phyloP scores from a whole-genome alignment of 2,888 invertebrate genomes.

The Amphipoea lucens region DNA sequence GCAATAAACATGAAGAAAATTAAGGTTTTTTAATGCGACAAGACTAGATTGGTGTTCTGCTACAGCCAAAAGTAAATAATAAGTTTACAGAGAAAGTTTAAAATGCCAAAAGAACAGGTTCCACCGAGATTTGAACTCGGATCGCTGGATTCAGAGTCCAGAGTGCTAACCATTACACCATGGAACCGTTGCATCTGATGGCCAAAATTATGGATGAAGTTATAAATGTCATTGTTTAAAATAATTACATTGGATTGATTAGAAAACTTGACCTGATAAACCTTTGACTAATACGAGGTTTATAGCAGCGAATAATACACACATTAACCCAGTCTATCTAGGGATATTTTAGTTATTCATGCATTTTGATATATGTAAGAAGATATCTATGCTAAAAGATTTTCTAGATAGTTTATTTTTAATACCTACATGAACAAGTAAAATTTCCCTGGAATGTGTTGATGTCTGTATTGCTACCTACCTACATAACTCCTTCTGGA shows the following conservation, averaged over 20 bases:
- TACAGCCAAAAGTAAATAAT: background rate
- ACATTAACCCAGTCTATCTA: background rate
- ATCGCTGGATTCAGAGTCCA: slow-evolving; percentile 95
- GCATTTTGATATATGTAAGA: background rate
- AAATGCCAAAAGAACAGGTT: slow-evolving; percentile 83
- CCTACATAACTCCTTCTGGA: background rate
- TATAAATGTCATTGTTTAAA: background rate
- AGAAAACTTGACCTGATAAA: background rate
- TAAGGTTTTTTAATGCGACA: background rate
- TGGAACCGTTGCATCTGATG: slow-evolving; percentile 86
- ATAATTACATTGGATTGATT: background rate
- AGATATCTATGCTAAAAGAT: background rate
- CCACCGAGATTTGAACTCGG: slow-evolving; percentile 95
- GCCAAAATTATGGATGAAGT: background rate
- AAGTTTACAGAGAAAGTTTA: background rate
- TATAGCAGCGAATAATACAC: background rate
- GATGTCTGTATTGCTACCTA: background rate
- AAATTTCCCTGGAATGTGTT: background rate
- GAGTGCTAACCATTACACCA: slow-evolving; percentile 95
- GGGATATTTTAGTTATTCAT: no score
- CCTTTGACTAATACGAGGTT: background rate
- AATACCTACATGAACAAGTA: background rate
- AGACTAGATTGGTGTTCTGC: background rate
- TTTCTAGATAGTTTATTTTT: background rate
- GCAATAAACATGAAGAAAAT: background rate